Conservation (phyloP, 2,888 invertebrate species). For the Caenorhabditis sulstoni region DNA sequence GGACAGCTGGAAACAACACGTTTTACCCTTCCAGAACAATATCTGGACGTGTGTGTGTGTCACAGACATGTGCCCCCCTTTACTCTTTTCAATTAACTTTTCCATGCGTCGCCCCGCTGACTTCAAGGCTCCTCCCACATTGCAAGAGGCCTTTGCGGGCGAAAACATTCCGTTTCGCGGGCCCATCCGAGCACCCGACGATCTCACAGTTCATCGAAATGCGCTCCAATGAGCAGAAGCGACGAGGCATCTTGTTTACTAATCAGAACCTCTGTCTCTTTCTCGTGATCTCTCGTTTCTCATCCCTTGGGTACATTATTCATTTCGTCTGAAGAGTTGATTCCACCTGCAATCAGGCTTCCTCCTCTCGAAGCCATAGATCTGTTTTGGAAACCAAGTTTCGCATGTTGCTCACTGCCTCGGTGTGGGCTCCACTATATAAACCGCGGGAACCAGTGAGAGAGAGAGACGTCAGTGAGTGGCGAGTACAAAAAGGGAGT, state of each 20-base stretch:
- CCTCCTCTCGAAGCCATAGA: background rate
- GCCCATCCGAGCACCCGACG: too few relatives aligned
- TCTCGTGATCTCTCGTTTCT: too few relatives aligned
- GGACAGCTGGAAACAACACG: conserved; percentile 22
- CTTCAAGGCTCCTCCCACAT: background rate
- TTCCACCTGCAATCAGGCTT: background rate
- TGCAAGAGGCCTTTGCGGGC: background rate
- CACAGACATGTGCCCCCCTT: conserved; percentile 15
- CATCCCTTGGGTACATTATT: too few relatives aligned
- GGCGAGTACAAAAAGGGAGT: too few relatives aligned
- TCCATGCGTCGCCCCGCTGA: conserved; percentile 13
- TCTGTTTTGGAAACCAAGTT: background rate
- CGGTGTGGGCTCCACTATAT: too few relatives aligned
- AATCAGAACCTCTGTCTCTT: background rate
- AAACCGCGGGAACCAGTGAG: too few relatives aligned
- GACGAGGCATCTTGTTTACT: background rate
- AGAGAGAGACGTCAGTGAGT: too few relatives aligned
- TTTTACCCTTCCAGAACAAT: conserved; percentile 11
- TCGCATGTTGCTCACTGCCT: background rate
- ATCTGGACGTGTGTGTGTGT: conserved; percentile 8
- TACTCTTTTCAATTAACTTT: conserved; percentile 43
- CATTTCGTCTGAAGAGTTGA: background rate
- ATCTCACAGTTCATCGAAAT: background rate
- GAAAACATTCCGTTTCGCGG: background rate
- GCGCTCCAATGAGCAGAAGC: conserved; percentile 6